Conservation (phyloP, 2,797 vertebrate genomes). For the Chaunax sp. region DNA sequence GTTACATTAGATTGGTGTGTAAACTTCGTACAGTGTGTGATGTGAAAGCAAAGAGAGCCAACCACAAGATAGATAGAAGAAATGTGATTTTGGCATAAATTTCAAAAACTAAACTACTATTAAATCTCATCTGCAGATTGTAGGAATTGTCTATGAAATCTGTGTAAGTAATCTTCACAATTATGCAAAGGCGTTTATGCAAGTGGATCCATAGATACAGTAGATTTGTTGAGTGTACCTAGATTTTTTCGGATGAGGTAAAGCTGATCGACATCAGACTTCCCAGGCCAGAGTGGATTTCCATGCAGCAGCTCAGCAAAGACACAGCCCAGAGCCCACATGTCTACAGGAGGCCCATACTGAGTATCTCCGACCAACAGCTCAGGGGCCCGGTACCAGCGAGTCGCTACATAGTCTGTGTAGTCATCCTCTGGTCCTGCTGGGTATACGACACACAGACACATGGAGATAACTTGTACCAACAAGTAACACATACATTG, state of each 20-base stretch:
- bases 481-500: conserved; percentile 48
- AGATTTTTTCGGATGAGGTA: conserved; percentile 90
- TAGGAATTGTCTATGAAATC: too few species aligned
- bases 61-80: too few species aligned
- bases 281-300: conserved; percentile 91
- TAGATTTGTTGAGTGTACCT: conserved; percentile 70
- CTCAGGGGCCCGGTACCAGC: conserved; percentile 92
- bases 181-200: background rate
- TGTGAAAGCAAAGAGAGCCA: too few species aligned
- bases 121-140: too few species aligned
- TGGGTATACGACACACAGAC: conserved; percentile 51
- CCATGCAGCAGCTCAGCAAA: conserved; percentile 89
- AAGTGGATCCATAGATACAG: too few species aligned
- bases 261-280: conserved; percentile 91
- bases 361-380: conserved; percentile 92
- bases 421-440: conserved; percentile 90
- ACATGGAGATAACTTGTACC: conserved; percentile 17
- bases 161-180: too few species aligned
- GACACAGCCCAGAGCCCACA: conserved; percentile 91
- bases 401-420: conserved; percentile 91
- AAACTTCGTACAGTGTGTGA: too few species aligned
- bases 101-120: too few species aligned
- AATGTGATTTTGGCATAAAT: too few species aligned
- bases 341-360: conserved; percentile 88
- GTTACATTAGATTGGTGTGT: too few species aligned